phyloP scores from a whole-genome alignment of 1,140 invertebrate species.

The Eumeta japonica region DNA sequence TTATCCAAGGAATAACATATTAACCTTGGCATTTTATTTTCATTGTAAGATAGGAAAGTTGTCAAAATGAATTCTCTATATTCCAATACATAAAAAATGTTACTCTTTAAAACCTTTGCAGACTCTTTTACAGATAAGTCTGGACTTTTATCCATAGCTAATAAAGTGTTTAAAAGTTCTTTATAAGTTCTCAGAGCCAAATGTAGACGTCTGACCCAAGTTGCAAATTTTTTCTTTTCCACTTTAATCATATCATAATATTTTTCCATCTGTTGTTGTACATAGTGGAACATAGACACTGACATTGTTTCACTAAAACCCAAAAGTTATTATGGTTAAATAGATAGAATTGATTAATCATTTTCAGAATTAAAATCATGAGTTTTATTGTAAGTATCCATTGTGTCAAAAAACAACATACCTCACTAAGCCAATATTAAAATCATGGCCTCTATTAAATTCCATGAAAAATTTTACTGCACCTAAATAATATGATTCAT shows the following conservation, averaged over 20 bases:
- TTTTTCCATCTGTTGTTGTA: slow-evolving; percentile 87
- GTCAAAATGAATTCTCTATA: slow-evolving; percentile 87
- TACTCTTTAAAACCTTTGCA: slow-evolving; percentile 83
- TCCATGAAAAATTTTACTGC: slow-evolving; percentile 95
- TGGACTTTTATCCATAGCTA: slow-evolving; percentile 74
- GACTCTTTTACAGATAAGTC: slow-evolving; percentile 71
- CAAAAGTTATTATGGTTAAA: no score
- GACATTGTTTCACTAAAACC: slow-evolving; percentile 84
- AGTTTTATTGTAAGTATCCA: no score
- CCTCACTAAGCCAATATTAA: slow-evolving; percentile 87
- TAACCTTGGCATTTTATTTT: slow-evolving; percentile 82
- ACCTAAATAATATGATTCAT: slow-evolving; percentile 94
- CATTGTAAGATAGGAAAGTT: slow-evolving; percentile 79
- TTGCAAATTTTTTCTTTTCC: slow-evolving; percentile 81
- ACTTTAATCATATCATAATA: slow-evolving; percentile 84
- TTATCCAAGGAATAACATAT: slow-evolving; percentile 24
- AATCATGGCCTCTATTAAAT: slow-evolving; percentile 84
- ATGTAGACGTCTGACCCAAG: slow-evolving; percentile 85
- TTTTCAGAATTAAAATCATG: no score
- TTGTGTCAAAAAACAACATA: slow-evolving; percentile 58
- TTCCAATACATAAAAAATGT: slow-evolving; percentile 92
- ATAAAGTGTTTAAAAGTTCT: slow-evolving; percentile 74
- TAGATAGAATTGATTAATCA: slow-evolving; percentile 77
- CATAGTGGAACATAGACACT: slow-evolving; percentile 87
- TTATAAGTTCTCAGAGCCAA: slow-evolving; percentile 67